These are phyloP conservation scores for Anas platyrhynchos DNA, from an alignment of 2,113 vertebrate genomes.

Conservation along the genomic window DNA sequence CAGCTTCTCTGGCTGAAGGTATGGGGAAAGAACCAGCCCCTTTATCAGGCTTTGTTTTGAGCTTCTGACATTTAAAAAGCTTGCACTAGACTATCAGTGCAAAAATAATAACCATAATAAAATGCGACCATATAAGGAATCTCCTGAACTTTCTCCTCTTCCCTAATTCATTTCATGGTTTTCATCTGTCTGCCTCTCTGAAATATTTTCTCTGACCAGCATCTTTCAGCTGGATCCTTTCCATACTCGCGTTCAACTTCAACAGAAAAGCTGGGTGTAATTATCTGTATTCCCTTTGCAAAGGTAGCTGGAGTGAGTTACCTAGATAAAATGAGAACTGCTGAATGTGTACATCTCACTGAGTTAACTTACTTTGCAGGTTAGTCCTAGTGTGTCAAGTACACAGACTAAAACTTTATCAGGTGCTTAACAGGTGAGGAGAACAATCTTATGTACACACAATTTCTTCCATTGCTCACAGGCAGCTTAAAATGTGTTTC, in stretches of 20 bases:
- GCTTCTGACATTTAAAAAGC: not conserved
- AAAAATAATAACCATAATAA: not conserved
- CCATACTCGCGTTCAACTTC: not conserved
- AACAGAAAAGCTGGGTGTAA: not conserved
- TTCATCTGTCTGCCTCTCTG: not conserved
- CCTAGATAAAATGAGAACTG: not conserved
- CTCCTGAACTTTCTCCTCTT: not conserved
- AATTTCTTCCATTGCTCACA: slow-evolving; percentile 17
- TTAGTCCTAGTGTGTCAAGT: not conserved
- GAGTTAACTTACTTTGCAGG: not conserved
- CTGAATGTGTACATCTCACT: rapidly evolving
- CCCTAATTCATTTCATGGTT: not conserved
- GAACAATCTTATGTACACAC: not conserved
- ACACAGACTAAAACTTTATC: slow-evolving; percentile 19
- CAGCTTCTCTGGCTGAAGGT: not conserved
- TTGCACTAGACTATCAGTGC: not conserved
- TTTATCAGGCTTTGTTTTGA: not conserved
- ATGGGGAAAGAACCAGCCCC: not conserved
- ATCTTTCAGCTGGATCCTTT: not conserved
- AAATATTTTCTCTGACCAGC: not conserved
- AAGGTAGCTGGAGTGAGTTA: not conserved
- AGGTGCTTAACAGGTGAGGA: slow-evolving; percentile 28
- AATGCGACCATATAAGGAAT: not conserved
- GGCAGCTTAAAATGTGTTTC: slow-evolving; percentile 11
- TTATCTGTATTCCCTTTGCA: not conserved